Percentiles rank a stretch among this genome's conserved stretches.
Conservation (phyloP, 2,888 invertebrate genomes). For the Pachydiplax longipennis region DNA sequence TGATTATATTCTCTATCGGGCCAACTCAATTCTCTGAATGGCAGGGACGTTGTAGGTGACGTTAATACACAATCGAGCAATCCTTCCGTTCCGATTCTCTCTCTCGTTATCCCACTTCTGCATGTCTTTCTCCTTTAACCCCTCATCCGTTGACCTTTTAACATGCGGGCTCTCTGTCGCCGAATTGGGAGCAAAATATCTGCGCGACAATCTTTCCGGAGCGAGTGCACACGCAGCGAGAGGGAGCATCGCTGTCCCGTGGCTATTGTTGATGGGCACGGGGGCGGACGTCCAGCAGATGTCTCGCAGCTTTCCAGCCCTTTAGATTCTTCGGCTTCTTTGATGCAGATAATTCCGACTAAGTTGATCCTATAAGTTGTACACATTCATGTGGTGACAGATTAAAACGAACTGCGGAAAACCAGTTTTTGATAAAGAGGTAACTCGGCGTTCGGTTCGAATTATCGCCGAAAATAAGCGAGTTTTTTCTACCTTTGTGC, state of each 20-base stretch:
- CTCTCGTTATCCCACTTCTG: not conserved
- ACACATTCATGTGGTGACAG: not conserved
- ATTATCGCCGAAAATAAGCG: no score
- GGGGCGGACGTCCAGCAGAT: constrained; percentile 1
- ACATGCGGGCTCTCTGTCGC: constrained; percentile 41
- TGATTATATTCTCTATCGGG: not conserved
- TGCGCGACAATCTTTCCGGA: constrained; percentile 31
- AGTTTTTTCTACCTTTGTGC: no score
- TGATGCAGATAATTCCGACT: constrained; percentile 3
- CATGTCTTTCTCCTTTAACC: not conserved
- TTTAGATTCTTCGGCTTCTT: constrained; percentile 1
- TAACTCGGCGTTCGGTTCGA: no score
- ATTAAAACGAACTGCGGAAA: not conserved
- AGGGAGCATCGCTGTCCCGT: not conserved
- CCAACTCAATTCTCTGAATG: not conserved
- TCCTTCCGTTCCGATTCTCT: not conserved
- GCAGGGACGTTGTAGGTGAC: not conserved
- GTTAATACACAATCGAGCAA: constrained; percentile 9
- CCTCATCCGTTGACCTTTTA: constrained; percentile 31
- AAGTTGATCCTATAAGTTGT: constrained; percentile 10
- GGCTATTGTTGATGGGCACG: constrained; percentile 20
- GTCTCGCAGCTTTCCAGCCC: not conserved
- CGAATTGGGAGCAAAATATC: constrained; percentile 39
- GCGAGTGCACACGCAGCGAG: constrained; percentile 23
- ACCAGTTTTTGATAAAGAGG: not conserved